Conservation (phyloP, 2,888 invertebrate genomes). For the Papilio gigon region DNA sequence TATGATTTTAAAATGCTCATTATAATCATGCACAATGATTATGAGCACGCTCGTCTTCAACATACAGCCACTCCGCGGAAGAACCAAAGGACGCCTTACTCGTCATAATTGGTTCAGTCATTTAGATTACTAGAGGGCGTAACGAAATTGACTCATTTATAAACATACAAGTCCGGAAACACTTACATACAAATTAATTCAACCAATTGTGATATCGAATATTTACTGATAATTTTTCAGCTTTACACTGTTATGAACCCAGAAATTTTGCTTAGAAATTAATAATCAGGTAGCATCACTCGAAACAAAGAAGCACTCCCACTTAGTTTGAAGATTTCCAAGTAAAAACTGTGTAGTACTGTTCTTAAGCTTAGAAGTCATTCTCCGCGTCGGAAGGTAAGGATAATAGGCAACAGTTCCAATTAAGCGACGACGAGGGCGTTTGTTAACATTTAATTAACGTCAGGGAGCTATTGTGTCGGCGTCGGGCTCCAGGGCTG, state of each 20-base stretch:
- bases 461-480: slow-evolving; percentile 79
- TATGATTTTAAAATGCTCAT: too few relatives aligned
- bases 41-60: too few relatives aligned
- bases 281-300: slow-evolving; percentile 25
- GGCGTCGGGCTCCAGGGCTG: slow-evolving; percentile 67
- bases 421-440: slow-evolving; percentile 81
- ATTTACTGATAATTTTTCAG: not conserved
- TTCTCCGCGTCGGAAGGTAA: slow-evolving; percentile 76
- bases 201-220: not conserved
- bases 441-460: slow-evolving; percentile 83
- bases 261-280: slow-evolving; percentile 14
- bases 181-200: not conserved
- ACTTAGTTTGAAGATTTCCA: slow-evolving; percentile 63
- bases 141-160: too few relatives aligned
- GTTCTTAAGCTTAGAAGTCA: slow-evolving; percentile 72
- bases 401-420: slow-evolving; percentile 82
- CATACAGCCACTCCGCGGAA: too few relatives aligned
- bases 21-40: too few relatives aligned
- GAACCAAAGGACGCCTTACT: too few relatives aligned
- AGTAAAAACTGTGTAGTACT: slow-evolving; percentile 71
- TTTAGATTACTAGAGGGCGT: too few relatives aligned
- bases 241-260: not conserved
- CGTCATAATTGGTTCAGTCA: too few relatives aligned
- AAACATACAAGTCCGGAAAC: too few relatives aligned
- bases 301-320: slow-evolving; percentile 56